Evolutionary conservation across 2,888 invertebrate species (phyloP), one percentile per base, ranked within the genome.

Genomic region (Gastracanthus pulcherrimus): DNA sequence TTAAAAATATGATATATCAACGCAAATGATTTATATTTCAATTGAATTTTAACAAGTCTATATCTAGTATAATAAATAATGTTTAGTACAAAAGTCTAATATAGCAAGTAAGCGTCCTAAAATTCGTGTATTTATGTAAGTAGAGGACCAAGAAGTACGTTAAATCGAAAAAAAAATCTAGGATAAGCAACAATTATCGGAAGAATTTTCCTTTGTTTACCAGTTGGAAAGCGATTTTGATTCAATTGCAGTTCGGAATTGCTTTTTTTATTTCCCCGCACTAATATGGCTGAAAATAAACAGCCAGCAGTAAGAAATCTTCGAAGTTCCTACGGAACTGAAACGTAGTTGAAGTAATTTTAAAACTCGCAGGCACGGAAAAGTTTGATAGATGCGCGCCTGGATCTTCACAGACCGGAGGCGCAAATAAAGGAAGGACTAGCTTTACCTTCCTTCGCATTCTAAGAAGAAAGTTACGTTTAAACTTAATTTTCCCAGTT

Each of bases 371-470:
- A 38, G n/a, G 23, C 48, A n/a, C 11, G 0, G 51, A 51, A 70
- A 70, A 70, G 69, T 70, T 70, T 70, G 31, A 48, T 51, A 70
- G 69, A 70, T 34, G 31, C 34, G 45, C 67, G 23, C 38, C 41
- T 41, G 26, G 19, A 41, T 41, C 41, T 66, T 66, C 41, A 41
- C 26, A 66, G n/a, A 31, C 13, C 31, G 3, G 23, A 41, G 36
- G 38, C 19, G 41, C 41, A 38, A 66, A 41, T 66, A 66, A 26
- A 66, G 41, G 13, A 41, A 13, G 36, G 66, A 16, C 41, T 19
- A 9, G 51, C 23, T 38, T 38, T 55, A 55, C 55, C 55, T 26
- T 26, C 55, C 26, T 1, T 6, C 11, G 26, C 4, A 13, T 11
- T 26, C 3, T 6, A 1, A 26, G 11, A 55, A 26, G 11, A 55